Percentiles rank a stretch among this genome's conserved stretches.
Conservation (phyloP, 2,113 vertebrate genomes). For the Chloebia gouldiae region DNA sequence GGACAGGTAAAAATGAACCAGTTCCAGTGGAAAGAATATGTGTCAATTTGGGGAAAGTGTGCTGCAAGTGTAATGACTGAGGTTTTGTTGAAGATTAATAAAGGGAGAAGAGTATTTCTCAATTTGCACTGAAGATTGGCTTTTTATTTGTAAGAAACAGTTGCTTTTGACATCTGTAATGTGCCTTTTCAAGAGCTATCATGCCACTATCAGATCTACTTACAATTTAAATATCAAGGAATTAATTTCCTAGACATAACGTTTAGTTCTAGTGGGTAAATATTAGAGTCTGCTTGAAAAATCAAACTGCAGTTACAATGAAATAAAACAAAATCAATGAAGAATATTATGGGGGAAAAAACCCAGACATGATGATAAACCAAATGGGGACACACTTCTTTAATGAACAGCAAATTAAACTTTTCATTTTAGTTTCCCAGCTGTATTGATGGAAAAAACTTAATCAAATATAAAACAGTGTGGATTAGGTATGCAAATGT, state of each 20-base stretch:
- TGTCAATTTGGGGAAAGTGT: background rate
- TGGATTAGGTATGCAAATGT: background rate
- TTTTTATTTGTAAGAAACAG: background rate
- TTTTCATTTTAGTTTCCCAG: background rate
- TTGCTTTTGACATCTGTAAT: background rate
- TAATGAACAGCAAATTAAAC: background rate
- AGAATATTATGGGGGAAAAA: background rate
- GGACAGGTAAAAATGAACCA: background rate
- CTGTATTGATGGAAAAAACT: background rate
- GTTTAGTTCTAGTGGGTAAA: background rate
- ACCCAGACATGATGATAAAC: background rate
- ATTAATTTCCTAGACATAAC: conserved; percentile 28
- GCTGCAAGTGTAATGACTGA: background rate
- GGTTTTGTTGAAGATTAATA: background rate
- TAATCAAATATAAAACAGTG: background rate
- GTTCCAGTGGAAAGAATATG: background rate
- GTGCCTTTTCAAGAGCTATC: background rate
- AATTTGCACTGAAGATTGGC: background rate
- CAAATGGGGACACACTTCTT: background rate
- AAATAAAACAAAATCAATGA: background rate
- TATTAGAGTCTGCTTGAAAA: background rate
- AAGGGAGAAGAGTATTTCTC: background rate
- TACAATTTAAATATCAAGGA: background rate
- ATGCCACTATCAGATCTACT: background rate
- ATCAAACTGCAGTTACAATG: background rate